Evolutionary conservation across 2,888 invertebrate species (phyloP), one percentile per base, ranked within the genome.

Genomic region (Heliconius ethilla): DNA sequence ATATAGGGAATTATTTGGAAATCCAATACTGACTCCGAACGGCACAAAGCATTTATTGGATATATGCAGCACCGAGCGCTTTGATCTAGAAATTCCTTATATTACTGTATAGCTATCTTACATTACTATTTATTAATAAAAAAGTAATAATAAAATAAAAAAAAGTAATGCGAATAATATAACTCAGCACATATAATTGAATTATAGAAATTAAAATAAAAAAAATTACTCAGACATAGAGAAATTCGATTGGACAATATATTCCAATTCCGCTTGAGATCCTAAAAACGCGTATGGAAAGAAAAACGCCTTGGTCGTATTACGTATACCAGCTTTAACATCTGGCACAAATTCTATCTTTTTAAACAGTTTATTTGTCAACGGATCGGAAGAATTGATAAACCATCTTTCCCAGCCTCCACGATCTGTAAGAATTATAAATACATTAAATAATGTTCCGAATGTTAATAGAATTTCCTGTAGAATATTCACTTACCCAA

Each of bases 391-490:
- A 0, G 97, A 96, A 85, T 96, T 96, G 66, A 95, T 89, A 83
- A 97, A 97, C 96, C 97, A 97, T 79, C 90, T 90, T 82, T 96
- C 96, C 97, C 97, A 97, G 13, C 97, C 97, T 22, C 96, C 96
- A 83, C 95, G 95, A 89, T 97, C 97, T 96, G 84, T 75, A 87
- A 84, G 55, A 9, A 70, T 5, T 18, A 59, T 59, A 37, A 75
- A 69, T 29, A 51, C 1, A 18, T 18, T 25, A 70, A 51, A 2
- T 27, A 40, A 45, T 7, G 25, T 27, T 13, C 9, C 5, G 3
- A 33, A 33, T 18, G 22, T n/a, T 37, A 1, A 11, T 4, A 2
- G 37, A 55, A 55, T 10, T 4, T 11, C 1, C 2, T 33, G 37
- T n/a, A n/a, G 6, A 62, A 33, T 18, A 70, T 45, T 62, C 22